phyloP scores from a whole-genome alignment of 2,888 invertebrate species.

The Aleiodes alternator region DNA sequence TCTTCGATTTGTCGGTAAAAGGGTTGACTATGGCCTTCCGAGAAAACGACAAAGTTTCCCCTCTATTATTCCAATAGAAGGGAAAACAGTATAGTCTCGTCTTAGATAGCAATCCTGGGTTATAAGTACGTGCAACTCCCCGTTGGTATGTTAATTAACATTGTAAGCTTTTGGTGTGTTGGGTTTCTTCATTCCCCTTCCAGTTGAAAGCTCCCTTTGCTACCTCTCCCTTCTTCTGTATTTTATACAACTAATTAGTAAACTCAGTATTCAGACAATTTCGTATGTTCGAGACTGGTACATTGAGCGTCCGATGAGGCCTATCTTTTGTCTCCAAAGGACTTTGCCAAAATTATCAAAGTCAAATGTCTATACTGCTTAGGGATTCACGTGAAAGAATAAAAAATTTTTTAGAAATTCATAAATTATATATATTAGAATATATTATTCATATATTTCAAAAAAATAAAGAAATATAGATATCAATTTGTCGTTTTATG shows the following conservation, averaged over 20 bases:
- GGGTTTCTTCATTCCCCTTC: constrained; percentile 49
- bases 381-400: not conserved
- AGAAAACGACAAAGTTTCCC: constrained; percentile 43
- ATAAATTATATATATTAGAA: not conserved
- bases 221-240: not conserved
- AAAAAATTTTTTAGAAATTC: not conserved
- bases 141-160: constrained; percentile 73
- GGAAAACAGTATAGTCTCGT: constrained; percentile 42
- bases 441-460: too few species aligned
- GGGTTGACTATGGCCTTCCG: constrained; percentile 23
- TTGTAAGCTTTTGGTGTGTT: constrained; percentile 70
- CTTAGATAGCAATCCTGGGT: constrained; percentile 49
- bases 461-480: too few species aligned
- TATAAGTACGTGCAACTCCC: constrained; percentile 46
- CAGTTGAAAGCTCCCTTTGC: not conserved
- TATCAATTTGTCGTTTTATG: too few species aligned
- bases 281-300: constrained; percentile 57
- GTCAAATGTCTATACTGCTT: too few species aligned
- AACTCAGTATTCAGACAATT: constrained; percentile 68
- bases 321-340: constrained; percentile 22
- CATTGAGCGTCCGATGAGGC: constrained; percentile 10
- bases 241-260: constrained; percentile 69
- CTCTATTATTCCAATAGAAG: constrained; percentile 48
- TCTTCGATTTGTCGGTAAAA: constrained; percentile 10
- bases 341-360: not conserved